phyloP scores from a whole-genome alignment of 2,113 vertebrate genomes.

The Sceloporus tristichus region DNA sequence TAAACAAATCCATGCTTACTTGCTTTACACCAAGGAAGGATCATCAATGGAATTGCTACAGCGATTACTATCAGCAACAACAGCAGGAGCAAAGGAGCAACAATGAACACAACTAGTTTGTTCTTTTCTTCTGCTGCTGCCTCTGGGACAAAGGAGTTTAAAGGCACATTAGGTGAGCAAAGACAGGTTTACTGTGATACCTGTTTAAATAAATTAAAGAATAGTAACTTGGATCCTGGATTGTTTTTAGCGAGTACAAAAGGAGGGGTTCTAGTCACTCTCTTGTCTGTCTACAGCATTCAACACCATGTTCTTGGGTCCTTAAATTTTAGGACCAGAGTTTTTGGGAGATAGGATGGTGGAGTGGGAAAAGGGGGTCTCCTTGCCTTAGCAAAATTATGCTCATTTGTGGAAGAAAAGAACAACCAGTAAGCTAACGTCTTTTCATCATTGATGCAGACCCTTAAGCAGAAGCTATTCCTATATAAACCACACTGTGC shows the following conservation, averaged over 20 bases:
- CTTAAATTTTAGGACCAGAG: background rate
- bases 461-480: too few relatives aligned
- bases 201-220: constrained; percentile 19
- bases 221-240: background rate
- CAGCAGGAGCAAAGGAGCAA: constrained; percentile 57
- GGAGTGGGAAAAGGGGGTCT: background rate
- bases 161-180: background rate
- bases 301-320: background rate
- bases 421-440: too few relatives aligned
- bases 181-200: constrained; percentile 14
- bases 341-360: background rate
- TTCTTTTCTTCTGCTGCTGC: constrained; percentile 36
- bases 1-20: constrained; percentile 68
- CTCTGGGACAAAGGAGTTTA: constrained; percentile 9
- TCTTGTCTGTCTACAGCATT: too few relatives aligned
- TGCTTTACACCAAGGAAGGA: constrained; percentile 72
- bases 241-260: background rate
- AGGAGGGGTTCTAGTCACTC: too few relatives aligned
- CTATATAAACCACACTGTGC: too few relatives aligned
- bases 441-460: too few relatives aligned
- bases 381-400: too few relatives aligned
- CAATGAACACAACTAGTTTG: constrained; percentile 34
- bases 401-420: too few relatives aligned
- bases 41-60: constrained; percentile 56
- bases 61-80: constrained; percentile 41